Percentiles rank a stretch among this genome's conserved stretches.
These are phyloP conservation scores for Carcharodon carcharias DNA, from an alignment of 2,797 vertebrate genomes.

Conservation along the genomic window DNA sequence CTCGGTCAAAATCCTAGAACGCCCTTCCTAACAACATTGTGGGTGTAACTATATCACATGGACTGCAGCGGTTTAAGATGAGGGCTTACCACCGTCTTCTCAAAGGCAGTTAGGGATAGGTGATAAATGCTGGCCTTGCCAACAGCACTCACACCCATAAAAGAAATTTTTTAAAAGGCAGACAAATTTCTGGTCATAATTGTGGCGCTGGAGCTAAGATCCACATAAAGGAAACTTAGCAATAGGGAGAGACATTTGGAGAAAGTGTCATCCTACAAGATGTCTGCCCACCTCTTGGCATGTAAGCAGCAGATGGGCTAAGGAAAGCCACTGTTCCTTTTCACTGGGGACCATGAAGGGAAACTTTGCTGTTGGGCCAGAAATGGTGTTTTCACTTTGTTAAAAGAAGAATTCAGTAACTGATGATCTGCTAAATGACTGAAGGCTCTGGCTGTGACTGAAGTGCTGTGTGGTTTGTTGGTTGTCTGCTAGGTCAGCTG, in stretches of 20 bases:
- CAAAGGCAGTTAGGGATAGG: too few species aligned
- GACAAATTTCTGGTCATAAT: neutral
- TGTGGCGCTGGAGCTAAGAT: neutral
- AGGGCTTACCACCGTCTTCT: too few species aligned
- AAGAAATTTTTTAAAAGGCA: too few species aligned
- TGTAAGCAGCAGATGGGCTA: neutral
- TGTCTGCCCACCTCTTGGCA: too few species aligned
- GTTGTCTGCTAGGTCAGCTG: neutral
- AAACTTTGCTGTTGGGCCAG: neutral
- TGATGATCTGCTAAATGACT: neutral
- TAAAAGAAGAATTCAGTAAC: neutral
- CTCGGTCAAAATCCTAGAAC: too few species aligned
- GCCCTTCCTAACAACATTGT: too few species aligned
- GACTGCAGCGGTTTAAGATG: too few species aligned
- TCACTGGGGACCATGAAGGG: neutral
- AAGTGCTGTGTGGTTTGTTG: neutral
- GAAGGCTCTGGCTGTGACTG: neutral
- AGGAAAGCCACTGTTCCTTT: too few species aligned
- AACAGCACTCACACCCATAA: too few species aligned
- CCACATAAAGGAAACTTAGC: neutral
- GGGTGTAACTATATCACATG: too few species aligned
- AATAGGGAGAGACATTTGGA: neutral
- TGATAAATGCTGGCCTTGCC: too few species aligned
- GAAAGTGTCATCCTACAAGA: neutral
- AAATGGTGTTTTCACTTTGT: neutral